These are phyloP conservation scores for Somateria mollissima DNA, from an alignment of 2,797 vertebrate genomes.

Conservation along the genomic window DNA sequence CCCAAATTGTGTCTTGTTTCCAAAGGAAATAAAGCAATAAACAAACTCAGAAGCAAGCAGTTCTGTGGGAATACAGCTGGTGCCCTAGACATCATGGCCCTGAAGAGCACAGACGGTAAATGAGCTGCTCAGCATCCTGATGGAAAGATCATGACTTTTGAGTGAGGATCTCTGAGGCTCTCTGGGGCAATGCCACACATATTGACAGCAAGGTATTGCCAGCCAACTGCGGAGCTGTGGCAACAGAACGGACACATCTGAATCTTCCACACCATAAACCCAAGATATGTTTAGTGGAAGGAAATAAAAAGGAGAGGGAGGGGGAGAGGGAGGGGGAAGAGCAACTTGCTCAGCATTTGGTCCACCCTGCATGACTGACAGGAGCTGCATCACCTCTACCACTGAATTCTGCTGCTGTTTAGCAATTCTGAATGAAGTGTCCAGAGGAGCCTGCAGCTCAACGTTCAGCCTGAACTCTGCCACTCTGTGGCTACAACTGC, in stretches of 20 bases:
- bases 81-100: not conserved
- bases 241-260: not conserved
- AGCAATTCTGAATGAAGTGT: accelerated
- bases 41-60: not conserved
- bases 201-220: accelerated
- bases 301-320: not conserved
- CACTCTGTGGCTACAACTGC: not conserved
- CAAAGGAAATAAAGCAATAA: not conserved
- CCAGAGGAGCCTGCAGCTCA: not conserved
- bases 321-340: not conserved
- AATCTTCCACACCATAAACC: not conserved
- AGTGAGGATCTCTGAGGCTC: not conserved
- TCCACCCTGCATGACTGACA: not conserved
- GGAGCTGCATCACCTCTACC: not conserved
- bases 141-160: not conserved
- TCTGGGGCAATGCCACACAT: not conserved
- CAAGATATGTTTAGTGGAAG: not conserved
- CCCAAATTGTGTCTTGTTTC: not conserved
- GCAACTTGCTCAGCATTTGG: not conserved
- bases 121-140: not conserved
- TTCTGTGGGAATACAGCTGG: not conserved
- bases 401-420: not conserved
- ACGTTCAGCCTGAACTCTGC: not conserved
- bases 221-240: not conserved
- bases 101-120: not conserved